These are phyloP conservation scores for Acromyrmex heyeri DNA, from an alignment of 1,140 invertebrate species.

Conservation along the genomic window DNA sequence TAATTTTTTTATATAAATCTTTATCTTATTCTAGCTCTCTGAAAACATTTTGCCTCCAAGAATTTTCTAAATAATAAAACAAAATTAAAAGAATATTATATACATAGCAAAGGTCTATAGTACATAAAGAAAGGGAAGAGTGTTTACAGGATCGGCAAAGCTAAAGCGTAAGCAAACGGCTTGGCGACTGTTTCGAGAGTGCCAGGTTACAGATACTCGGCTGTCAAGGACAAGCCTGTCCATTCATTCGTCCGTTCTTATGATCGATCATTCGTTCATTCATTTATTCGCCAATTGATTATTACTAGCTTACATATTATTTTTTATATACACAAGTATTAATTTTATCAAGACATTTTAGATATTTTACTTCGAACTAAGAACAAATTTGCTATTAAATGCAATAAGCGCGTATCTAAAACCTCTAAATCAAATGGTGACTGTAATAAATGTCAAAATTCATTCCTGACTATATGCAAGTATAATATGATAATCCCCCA, in stretches of 20 bases:
- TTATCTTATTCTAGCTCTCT: background rate
- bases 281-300: slow-evolving; percentile 43
- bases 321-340: background rate
- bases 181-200: slow-evolving; percentile 64
- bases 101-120: background rate
- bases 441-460: background rate
- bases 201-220: slow-evolving; percentile 68
- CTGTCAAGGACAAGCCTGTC: slow-evolving; percentile 71
- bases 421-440: background rate
- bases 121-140: slow-evolving; percentile 42
- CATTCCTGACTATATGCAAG: background rate
- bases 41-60: background rate
- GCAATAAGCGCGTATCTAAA: background rate
- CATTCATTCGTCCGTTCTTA: slow-evolving; percentile 69
- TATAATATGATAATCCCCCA: background rate
- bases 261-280: slow-evolving; percentile 63
- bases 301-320: slow-evolving; percentile 7
- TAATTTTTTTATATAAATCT: background rate
- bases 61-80: background rate
- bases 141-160: slow-evolving; percentile 60
- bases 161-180: slow-evolving; percentile 56
- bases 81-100: background rate
- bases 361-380: background rate
- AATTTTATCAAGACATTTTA: background rate
- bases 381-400: background rate